Conservation (phyloP, 2,888 invertebrate genomes). For the Silvanus unidentatus region DNA sequence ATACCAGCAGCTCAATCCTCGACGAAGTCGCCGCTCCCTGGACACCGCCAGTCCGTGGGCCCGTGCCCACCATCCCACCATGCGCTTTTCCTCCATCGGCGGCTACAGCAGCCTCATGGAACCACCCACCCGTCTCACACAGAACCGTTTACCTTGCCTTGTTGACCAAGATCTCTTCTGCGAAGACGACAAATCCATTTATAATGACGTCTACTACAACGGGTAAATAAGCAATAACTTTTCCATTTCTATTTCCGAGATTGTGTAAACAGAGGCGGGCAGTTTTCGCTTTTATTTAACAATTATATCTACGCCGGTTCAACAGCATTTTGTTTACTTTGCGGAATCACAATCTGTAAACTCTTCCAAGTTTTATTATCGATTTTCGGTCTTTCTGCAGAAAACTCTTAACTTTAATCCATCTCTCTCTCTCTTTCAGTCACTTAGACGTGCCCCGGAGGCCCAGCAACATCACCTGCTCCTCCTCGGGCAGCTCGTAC, state of each 20-base stretch:
- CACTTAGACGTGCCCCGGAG: slow-evolving; percentile 51
- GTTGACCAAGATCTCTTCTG: slow-evolving; percentile 48
- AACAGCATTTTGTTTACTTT: too few species aligned
- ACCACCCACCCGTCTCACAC: slow-evolving; percentile 55
- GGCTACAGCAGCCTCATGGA: slow-evolving; percentile 68
- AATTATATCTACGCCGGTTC: too few species aligned
- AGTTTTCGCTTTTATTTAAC: too few species aligned
- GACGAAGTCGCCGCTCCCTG: slow-evolving; percentile 47
- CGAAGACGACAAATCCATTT: slow-evolving; percentile 34
- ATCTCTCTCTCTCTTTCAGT: slow-evolving; percentile 28
- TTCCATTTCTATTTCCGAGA: too few species aligned
- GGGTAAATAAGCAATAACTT: too few species aligned
- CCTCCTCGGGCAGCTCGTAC: slow-evolving; percentile 78
- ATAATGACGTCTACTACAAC: slow-evolving; percentile 40
- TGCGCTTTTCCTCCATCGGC: slow-evolving; percentile 58
- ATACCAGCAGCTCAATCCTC: slow-evolving; percentile 50
- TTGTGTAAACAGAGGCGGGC: too few species aligned
- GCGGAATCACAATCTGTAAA: too few species aligned
- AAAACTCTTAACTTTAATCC: neutral
- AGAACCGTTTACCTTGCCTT: slow-evolving; percentile 58
- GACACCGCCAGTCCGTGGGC: slow-evolving; percentile 62
- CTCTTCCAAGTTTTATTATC: too few species aligned
- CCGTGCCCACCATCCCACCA: slow-evolving; percentile 44
- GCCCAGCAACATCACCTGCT: slow-evolving; percentile 77
- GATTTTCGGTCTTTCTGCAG: too few species aligned